Conservation (phyloP, 2,888 invertebrate species). For the Lithophane leautieri region DNA sequence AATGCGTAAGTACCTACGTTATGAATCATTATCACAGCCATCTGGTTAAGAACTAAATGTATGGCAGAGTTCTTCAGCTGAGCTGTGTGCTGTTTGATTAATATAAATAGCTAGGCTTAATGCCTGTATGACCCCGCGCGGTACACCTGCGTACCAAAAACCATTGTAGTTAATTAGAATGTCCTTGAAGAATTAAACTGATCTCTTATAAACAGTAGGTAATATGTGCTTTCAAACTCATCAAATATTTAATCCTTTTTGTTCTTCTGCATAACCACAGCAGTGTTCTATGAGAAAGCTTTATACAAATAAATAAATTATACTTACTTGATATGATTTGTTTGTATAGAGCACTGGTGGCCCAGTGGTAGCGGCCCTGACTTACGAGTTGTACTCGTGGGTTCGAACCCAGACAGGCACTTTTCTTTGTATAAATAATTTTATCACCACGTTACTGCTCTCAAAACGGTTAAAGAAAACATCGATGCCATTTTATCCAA, state of each 20-base stretch:
- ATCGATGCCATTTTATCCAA: too few relatives aligned
- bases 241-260: constrained; percentile 11
- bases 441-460: too few relatives aligned
- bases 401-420: too few relatives aligned
- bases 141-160: too few relatives aligned
- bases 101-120: constrained; percentile 12
- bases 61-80: constrained; percentile 6
- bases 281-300: neutral
- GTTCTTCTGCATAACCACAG: neutral
- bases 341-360: too few relatives aligned
- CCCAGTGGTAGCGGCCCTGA: too few relatives aligned
- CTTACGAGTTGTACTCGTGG: too few relatives aligned
- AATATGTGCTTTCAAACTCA: neutral
- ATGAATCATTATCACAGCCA: constrained; percentile 40
- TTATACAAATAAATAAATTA: neutral
- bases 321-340: neutral
- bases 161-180: too few relatives aligned
- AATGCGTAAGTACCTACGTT: constrained; percentile 7
- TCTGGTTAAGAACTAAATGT: constrained; percentile 31
- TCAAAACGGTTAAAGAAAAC: too few relatives aligned
- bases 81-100: neutral
- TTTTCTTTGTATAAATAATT: too few relatives aligned
- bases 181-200: too few relatives aligned
- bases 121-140: too few relatives aligned
- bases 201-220: neutral